Evolutionary conservation across 2,113 vertebrate species (phyloP).

Genomic region (cat (Felis catus)): F.catus_Fca126_mat1.0 CM031414.1:56930501-56931000

Average conservation of each 20-base stretch:
- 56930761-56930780: background rate
- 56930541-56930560: background rate
- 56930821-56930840: no score
- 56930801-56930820: background rate
- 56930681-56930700: background rate
- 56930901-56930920: no score
- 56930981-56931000: background rate
- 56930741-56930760: no score
- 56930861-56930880: background rate
- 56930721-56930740: background rate
- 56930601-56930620: background rate
- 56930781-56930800: background rate
- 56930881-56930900: background rate
- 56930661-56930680: background rate
- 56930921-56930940: background rate
- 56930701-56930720: background rate
- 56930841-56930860: background rate
- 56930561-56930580: background rate
- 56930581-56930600: background rate
- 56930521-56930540: background rate
- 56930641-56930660: background rate
- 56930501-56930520: background rate
- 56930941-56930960: background rate
- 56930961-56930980: background rate
- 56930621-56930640: background rate